Evolutionary conservation across 2,113 vertebrate genomes (phyloP), one percentile per base, ranked within the genome.

Genomic region (Tamias sibiricus): DNA sequence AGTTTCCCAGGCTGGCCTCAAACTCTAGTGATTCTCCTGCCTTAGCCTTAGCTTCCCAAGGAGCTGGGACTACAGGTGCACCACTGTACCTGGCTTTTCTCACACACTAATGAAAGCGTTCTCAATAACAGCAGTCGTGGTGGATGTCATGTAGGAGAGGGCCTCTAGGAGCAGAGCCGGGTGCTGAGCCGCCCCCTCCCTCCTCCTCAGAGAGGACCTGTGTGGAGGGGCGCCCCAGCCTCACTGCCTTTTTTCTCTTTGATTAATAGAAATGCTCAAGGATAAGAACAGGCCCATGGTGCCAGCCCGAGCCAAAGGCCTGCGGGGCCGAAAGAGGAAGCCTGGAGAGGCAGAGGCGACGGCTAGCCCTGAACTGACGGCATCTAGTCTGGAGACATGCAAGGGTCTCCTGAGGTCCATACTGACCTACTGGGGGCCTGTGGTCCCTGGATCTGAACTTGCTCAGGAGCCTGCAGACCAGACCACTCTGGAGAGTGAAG

Each of bases 371-470:
- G 96, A 94, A 42, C n/a, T 95, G 77, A 89, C 77, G 2, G 69
- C 26, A 0, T 87, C 97, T 0, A 80, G 94, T 95, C 62, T 99
- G 97, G 92, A 97, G 11, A 97, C 97, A 4, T 99, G 99, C 97
- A 99, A 96, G 96, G 66, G 74, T 22, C 95, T 98, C 57, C 97
- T 99, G 74, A 97, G 98, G 91, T 98, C 98, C 91, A 97, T 99
- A 62, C 97, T 99, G 62, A 95, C 98, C 76, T 98, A 99, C 2
- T 99, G 99, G 99, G 97, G 98, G 42, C 99, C 99, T 1, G 95
- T 47, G 40, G 94, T 96, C 87, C 88, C 97, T 4, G 0, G 0
- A 0, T 0, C 11, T 0, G 81, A 59, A 0, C 64, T 86, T 20
- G 0, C 74, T 81, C 59, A 17, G 86, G 30, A 94, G 87, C 97